Conservation (phyloP, 1,140 invertebrate species). For the Agrypnia vestita region DNA sequence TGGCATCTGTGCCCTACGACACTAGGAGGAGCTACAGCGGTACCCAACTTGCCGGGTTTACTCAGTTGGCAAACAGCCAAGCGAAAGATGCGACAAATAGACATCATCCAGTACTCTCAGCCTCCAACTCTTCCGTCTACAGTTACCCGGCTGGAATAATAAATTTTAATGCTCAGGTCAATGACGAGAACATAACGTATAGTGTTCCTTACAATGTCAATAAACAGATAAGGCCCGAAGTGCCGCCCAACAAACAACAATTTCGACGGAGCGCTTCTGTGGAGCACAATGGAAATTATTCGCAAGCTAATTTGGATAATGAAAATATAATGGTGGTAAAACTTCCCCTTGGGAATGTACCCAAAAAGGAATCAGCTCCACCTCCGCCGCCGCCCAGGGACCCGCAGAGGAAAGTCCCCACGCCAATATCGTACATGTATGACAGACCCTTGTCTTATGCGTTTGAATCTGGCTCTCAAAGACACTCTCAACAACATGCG, state of each 20-base stretch:
- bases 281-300: slow-evolving; percentile 33
- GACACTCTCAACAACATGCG: slow-evolving; percentile 32
- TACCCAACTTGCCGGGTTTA: slow-evolving; percentile 64
- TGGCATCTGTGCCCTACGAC: slow-evolving; percentile 25
- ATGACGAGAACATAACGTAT: slow-evolving; percentile 72
- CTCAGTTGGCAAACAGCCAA: slow-evolving; percentile 52
- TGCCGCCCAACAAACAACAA: neutral
- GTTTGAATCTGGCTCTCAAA: slow-evolving; percentile 64
- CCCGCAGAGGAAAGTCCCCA: slow-evolving; percentile 74
- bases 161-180: slow-evolving; percentile 73
- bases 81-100: slow-evolving; percentile 30
- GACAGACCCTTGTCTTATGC: slow-evolving; percentile 74
- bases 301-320: slow-evolving; percentile 58
- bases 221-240: slow-evolving; percentile 63
- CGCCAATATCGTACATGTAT: slow-evolving; percentile 71
- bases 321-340: slow-evolving; percentile 71
- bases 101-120: slow-evolving; percentile 67
- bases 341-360: slow-evolving; percentile 70
- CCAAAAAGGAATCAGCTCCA: slow-evolving; percentile 67
- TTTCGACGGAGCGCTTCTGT: slow-evolving; percentile 46
- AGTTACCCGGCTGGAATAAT: slow-evolving; percentile 71
- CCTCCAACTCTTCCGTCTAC: slow-evolving; percentile 72
- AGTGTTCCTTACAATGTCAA: slow-evolving; percentile 69
- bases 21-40: slow-evolving; percentile 64
- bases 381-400: slow-evolving; percentile 81